Evolutionary conservation across 2,888 invertebrate genomes (phyloP), one percentile per base, ranked within the genome.

Genomic region (Lithophane socia): DNA sequence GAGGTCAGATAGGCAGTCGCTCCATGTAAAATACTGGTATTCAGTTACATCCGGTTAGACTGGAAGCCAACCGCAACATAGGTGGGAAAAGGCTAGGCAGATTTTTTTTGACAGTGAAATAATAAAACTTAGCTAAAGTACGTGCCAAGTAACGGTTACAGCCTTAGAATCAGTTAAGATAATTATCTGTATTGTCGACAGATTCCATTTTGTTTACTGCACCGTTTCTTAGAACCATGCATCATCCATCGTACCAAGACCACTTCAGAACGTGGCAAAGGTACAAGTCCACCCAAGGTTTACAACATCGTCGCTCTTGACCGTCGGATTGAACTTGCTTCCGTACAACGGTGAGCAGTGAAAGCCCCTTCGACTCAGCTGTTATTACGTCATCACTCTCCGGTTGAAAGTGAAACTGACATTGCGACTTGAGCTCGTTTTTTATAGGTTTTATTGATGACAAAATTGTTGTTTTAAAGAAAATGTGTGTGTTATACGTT

Each of bases 401-500:
- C 42, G 65, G 56, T 82, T 82, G 83, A 87, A 87, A 87, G 87
- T 88, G 88, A 87, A 88, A 88, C 81, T 82, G 87, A 77, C 82
- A 87, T 83, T 83, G 86, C 58, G 44, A 56, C 54, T 82, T 79
- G 80, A 79, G 79, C 80, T 69, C 75, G 80, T 78, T 83, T 64
- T 70, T 83, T 79, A 73, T 72, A 58, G 29, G 7, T 63, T 84
- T 81, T 80, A 75, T 84, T 75, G 81, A 80, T 80, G 82, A 44
- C 75, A 69, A 82, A 54, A 79, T 79, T 65, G 65, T 61, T 60
- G 66, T 67, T 54, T 60, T 47, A 9, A 63, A 47, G 56, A 42
- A 67, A 81, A 68, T 29, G 79, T 81, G 29, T 42, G 74, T 67
- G 80, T 49, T 80, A 13, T 80, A 73, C 44, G 24, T 18, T 61